Conservation (phyloP, 2,888 invertebrate genomes). For the Amphipyra tragopoginis region DNA sequence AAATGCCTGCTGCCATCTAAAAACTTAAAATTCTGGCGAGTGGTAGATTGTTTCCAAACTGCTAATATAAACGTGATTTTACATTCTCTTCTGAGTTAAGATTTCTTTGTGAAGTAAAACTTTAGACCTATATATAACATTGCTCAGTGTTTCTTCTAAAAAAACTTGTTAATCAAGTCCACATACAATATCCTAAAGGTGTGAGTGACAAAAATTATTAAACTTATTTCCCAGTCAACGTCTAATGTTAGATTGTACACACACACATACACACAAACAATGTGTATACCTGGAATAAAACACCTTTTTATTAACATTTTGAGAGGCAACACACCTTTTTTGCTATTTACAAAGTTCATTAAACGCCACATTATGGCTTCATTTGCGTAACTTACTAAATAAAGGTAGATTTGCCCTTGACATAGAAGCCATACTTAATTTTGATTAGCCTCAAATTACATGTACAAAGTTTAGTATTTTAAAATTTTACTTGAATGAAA, state of each 20-base stretch:
- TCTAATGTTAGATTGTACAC: too few species aligned
- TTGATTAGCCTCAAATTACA: constrained; percentile 66
- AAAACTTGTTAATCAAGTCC: too few species aligned
- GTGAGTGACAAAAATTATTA: too few species aligned
- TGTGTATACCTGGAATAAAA: not conserved
- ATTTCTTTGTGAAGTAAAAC: too few species aligned
- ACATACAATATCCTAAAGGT: too few species aligned
- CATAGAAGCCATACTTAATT: constrained; percentile 73
- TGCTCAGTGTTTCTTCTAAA: too few species aligned
- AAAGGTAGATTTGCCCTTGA: constrained; percentile 66
- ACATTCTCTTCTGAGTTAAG: not conserved
- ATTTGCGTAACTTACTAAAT: constrained; percentile 52
- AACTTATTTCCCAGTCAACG: too few species aligned
- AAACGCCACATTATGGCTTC: constrained; percentile 54
- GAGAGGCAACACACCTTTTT: not conserved
- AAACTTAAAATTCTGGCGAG: not conserved
- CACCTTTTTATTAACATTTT: not conserved
- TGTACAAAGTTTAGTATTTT: constrained; percentile 49
- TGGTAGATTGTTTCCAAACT: not conserved
- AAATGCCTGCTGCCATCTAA: constrained; percentile 6
- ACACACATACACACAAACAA: too few species aligned
- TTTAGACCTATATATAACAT: too few species aligned
- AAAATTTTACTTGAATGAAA: constrained; percentile 61
- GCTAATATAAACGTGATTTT: not conserved
- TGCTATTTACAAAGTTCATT: constrained; percentile 34